A percentile compares a stretch with the other conserved stretches of the same genome.
phyloP scores from a whole-genome alignment of 2,888 invertebrate genomes.

The Volucella inflata region DNA sequence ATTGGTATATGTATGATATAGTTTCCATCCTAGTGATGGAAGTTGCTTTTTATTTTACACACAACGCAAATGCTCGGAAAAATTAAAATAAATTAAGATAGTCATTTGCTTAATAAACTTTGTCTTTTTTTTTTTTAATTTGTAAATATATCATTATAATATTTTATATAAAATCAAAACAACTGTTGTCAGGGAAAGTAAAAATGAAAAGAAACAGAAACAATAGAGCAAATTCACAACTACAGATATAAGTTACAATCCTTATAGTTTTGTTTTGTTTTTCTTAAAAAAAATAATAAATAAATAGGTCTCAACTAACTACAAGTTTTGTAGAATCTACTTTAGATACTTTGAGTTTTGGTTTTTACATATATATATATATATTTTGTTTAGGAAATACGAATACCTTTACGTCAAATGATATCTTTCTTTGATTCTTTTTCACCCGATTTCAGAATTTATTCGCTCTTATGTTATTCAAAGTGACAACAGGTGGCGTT shows the following conservation, averaged over 20 bases:
- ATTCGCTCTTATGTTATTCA: conserved; percentile 78
- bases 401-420: conserved; percentile 70
- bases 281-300: conserved; percentile 13
- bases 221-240: conserved; percentile 28
- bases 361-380: background rate
- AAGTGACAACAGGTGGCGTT: conserved; percentile 76
- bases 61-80: conserved; percentile 50
- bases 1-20: background rate
- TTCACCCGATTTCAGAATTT: conserved; percentile 80
- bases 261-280: background rate
- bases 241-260: conserved; percentile 15
- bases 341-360: background rate
- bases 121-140: background rate
- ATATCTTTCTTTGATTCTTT: conserved; percentile 72
- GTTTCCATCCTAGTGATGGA: conserved; percentile 63
- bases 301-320: conserved; percentile 27
- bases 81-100: conserved; percentile 17
- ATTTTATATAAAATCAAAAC: background rate
- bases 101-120: conserved; percentile 3
- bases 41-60: conserved; percentile 16
- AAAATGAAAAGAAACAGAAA: background rate
- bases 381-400: conserved; percentile 1
- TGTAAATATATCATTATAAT: no score
- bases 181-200: conserved; percentile 21
- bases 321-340: conserved; percentile 55